Conservation (phyloP, 2,888 invertebrate species). For the Aphrophora alni region DNA sequence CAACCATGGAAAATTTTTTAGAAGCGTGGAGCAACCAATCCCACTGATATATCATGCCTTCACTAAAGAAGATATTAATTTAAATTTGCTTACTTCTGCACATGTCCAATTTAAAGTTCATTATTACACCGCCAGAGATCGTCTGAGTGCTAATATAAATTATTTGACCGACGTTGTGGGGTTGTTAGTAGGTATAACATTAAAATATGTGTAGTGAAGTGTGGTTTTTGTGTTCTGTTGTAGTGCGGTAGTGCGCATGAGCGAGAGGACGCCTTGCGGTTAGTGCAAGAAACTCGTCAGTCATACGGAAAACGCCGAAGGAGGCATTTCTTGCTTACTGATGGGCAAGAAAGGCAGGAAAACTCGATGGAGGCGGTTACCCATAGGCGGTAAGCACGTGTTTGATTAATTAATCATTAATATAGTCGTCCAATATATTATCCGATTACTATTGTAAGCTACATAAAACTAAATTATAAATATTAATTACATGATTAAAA, state of each 20-base stretch:
- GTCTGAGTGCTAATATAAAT: not conserved
- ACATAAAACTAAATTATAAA: too few species aligned
- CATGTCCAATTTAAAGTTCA: constrained; percentile 9
- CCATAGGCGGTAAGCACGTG: constrained; percentile 61
- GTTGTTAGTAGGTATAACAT: constrained; percentile 3
- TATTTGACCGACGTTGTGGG: not conserved
- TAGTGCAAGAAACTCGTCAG: constrained; percentile 9
- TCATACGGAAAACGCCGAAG: not conserved
- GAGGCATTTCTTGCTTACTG: not conserved
- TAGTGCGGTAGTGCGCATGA: not conserved
- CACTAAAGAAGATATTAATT: too few species aligned
- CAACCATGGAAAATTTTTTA: too few species aligned
- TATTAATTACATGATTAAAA: too few species aligned
- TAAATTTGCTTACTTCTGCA: not conserved
- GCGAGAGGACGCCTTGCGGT: constrained; percentile 3
- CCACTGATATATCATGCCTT: too few species aligned
- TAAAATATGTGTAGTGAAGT: constrained; percentile 6
- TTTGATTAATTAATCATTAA: not conserved
- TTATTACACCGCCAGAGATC: not conserved
- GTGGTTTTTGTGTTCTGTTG: not conserved
- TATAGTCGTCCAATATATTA: too few species aligned
- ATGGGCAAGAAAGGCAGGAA: constrained; percentile 69
- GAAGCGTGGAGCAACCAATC: too few species aligned
- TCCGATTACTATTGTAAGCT: too few species aligned
- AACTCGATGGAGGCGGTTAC: constrained; percentile 68